Base-by-base conservation (phyloP, 2,888 invertebrate species). In the Drosophila prolongata region DNA sequence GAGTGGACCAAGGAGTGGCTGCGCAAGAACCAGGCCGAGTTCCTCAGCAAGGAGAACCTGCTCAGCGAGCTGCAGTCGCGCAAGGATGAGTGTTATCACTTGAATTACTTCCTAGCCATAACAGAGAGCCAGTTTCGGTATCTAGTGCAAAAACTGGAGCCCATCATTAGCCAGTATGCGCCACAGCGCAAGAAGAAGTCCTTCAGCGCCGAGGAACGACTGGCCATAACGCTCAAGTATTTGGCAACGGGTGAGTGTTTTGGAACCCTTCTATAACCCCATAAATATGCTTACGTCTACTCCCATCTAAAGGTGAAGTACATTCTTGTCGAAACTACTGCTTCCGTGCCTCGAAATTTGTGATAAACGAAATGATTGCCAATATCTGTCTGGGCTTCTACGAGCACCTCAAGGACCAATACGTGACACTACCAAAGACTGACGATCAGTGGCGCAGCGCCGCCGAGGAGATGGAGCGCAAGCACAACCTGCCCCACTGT, bases 321-420 rank as follows among this genome's bases (percentile, higher is more conserved):
- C 91, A 91, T 80, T 91, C 91, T 71, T 91, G 91, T 82, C 91
- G 91, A 77, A 91, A 91, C 80, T 91, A 91, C 78, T 91, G 91
- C 86, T 91, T 91, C 86, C 90, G 90, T 80, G 91, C 91, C 87
- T 91, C 91, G 69, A 91, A 91, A 89, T 90, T 91, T 88, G 91
- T 91, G 87, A 91, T 91, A 89, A 88, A 91, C 73, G 90, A 90
- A 82, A 91, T 91, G 91, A 91, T 91, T 79, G 91, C 90, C 75
- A 90, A 91, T 79, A 91, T 91, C 76, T 91, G 91, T 79, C 80
- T 90, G 81, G 90, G 90, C 86, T 91, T 91, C 76, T 91, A 91
- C 58, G 91, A 91, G 82, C 87, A 90, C 78, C 84, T 91, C 66
- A 91, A 91, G 79, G 90, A 91, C 83, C 89, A 89, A 86, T 91